phyloP scores from a whole-genome alignment of 2,797 vertebrate genomes.

The Perodicticus potto region DNA sequence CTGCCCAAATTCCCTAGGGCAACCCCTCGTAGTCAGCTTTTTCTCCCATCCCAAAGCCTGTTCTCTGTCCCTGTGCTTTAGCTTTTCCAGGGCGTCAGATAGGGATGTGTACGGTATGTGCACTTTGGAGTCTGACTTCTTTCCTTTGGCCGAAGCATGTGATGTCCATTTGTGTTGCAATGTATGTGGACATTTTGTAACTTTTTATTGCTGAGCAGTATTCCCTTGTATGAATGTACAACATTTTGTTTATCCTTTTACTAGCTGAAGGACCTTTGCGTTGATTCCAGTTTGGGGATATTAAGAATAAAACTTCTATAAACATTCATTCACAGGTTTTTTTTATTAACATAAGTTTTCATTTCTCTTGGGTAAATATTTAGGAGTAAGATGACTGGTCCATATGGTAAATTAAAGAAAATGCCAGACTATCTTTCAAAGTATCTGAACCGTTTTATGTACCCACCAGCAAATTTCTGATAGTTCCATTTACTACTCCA shows the following conservation, averaged over 20 bases:
- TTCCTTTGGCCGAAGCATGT: background rate
- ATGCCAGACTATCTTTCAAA: background rate
- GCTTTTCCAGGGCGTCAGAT: background rate
- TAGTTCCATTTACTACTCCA: background rate
- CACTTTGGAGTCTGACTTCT: background rate
- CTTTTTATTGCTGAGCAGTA: background rate
- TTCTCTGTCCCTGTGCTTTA: conserved; percentile 1
- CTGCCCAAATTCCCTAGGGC: background rate
- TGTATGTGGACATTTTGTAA: background rate
- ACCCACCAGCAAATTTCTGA: background rate
- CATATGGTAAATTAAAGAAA: background rate
- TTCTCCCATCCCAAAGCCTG: background rate
- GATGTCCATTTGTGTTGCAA: background rate
- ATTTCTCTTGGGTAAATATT: conserved; percentile 39
- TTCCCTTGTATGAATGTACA: background rate
- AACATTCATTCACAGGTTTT: background rate
- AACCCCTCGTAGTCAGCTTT: background rate
- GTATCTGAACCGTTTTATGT: background rate
- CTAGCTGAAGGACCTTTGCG: background rate
- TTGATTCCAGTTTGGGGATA: background rate
- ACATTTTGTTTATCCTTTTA: conserved; percentile 40
- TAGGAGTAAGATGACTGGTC: background rate
- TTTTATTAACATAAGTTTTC: background rate
- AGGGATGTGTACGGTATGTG: background rate
- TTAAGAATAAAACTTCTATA: conserved; percentile 2